Evolutionary conservation across 2,888 invertebrate species (phyloP).

Genomic region (Plebejus anna): DNA sequence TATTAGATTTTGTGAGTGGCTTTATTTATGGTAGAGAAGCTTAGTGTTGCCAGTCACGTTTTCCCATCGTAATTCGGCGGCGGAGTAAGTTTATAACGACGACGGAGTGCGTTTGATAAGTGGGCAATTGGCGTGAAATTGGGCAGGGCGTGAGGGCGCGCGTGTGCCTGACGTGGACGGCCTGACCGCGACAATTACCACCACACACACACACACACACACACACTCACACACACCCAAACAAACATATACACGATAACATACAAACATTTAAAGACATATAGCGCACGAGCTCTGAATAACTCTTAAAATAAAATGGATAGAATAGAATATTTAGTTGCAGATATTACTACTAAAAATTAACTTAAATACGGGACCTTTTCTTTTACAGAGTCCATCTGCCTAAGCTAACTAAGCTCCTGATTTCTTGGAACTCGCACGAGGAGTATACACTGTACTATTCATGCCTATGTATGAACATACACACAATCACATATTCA

Average conservation of each 20-base stretch:
- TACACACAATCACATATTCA: background rate
- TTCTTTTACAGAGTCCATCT: too few relatives aligned
- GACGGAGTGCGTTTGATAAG: slow-evolving; percentile 63
- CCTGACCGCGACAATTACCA: slow-evolving; percentile 41
- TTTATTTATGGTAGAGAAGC: background rate
- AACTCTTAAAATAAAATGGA: too few relatives aligned
- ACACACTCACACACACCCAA: background rate
- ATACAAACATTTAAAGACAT: background rate
- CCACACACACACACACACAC: slow-evolving; percentile 17
- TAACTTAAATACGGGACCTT: too few relatives aligned
- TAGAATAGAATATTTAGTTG: too few relatives aligned
- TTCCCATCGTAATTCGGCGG: slow-evolving; percentile 9
- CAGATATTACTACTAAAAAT: too few relatives aligned
- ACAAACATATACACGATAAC: background rate
- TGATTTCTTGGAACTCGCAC: too few relatives aligned
- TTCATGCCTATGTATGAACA: background rate
- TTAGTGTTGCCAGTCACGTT: slow-evolving; percentile 7
- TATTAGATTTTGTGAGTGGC: background rate
- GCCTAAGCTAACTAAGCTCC: too few relatives aligned
- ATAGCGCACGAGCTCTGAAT: background rate
- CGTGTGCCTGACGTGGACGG: slow-evolving; percentile 50
- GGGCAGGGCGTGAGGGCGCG: slow-evolving; percentile 47
- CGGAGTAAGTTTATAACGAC: slow-evolving; percentile 38
- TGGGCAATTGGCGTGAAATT: slow-evolving; percentile 70
- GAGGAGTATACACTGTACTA: too few relatives aligned